These are phyloP conservation scores for Luehdorfia chinensis DNA, from an alignment of 1,140 invertebrate genomes.

Conservation along the genomic window DNA sequence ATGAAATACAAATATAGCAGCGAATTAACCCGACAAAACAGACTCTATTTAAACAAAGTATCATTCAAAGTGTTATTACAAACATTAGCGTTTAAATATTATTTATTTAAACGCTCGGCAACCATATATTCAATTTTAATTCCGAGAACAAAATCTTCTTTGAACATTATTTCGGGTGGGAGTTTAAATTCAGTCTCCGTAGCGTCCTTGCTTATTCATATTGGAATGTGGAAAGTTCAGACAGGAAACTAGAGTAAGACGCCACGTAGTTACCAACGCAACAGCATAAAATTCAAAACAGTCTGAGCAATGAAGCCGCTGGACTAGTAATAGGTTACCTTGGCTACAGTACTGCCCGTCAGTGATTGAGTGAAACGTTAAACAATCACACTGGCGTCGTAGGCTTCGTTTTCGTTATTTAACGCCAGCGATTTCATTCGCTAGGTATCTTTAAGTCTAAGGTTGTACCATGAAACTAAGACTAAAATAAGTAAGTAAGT, in stretches of 20 bases:
- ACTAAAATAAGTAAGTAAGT: not conserved
- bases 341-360: slow-evolving; percentile 7
- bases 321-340: slow-evolving; percentile 16
- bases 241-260: slow-evolving; percentile 18
- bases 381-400: not conserved
- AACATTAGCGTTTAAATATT: no score
- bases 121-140: slow-evolving; percentile 3
- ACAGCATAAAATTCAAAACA: slow-evolving; percentile 18
- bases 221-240: slow-evolving; percentile 17
- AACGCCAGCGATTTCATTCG: not conserved
- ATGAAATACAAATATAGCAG: slow-evolving; percentile 56
- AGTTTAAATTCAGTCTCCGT: slow-evolving; percentile 8
- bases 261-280: slow-evolving; percentile 13
- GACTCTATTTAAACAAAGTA: slow-evolving; percentile 9
- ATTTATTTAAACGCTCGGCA: not conserved
- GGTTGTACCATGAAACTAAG: no score
- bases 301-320: slow-evolving; percentile 11
- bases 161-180: slow-evolving; percentile 6
- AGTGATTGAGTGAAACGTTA: slow-evolving; percentile 11
- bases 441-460: not conserved
- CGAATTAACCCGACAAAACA: slow-evolving; percentile 30
- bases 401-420: slow-evolving; percentile 5
- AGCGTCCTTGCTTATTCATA: slow-evolving; percentile 18
- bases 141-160: not conserved
- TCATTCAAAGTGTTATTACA: slow-evolving; percentile 2